Evolutionary conservation across 2,888 invertebrate species (phyloP), one percentile per base, ranked within the genome.

Genomic region (Macrosiphum euphorbiae): DNA sequence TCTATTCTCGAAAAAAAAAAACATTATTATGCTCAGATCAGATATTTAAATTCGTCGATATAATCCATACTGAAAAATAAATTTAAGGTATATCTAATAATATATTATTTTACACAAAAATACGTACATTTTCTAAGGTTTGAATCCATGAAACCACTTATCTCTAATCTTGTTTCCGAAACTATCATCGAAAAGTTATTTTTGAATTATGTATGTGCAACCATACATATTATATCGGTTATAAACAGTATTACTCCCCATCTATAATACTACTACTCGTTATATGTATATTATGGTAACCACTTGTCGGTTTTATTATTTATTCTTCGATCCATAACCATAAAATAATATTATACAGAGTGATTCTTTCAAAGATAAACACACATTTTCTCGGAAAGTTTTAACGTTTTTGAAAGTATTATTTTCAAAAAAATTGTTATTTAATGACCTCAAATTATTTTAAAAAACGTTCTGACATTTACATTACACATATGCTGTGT

Each of bases 111-210:
- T 78, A 20, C 35, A 78, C 2, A 78, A 78, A 78, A 78, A 78
- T 20, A 35, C 8, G 35, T 78, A 35, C 8, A 78, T 78, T 78
- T 78, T 78, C 78, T 41, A 35, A 78, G 35, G 78, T 78, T 35
- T 78, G 35, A 78, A 78, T 78, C 35, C 35, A 35, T 35, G 8
- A 35, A 78, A 78, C 78, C 78, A 78, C 78, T 78, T 78, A 78
- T 78, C 78, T 78, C 7, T 35, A 78, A 78, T 78, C 78, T 78
- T 78, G 78, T 78, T 78, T 78, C 78, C 78, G 8, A 78, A 78
- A 78, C 78, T 78, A 78, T 78, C 78, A 78, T 78, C 78, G 35
- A 78, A 78, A 78, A 78, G 78, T 78, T 78, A 78, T 78, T 78
- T 35, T 78, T 78, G 78, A 78, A 78, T 78, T 35, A 78, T 78